phyloP scores from a whole-genome alignment of 2,797 vertebrate genomes.

The Periophthalmus magnuspinnatus region DNA sequence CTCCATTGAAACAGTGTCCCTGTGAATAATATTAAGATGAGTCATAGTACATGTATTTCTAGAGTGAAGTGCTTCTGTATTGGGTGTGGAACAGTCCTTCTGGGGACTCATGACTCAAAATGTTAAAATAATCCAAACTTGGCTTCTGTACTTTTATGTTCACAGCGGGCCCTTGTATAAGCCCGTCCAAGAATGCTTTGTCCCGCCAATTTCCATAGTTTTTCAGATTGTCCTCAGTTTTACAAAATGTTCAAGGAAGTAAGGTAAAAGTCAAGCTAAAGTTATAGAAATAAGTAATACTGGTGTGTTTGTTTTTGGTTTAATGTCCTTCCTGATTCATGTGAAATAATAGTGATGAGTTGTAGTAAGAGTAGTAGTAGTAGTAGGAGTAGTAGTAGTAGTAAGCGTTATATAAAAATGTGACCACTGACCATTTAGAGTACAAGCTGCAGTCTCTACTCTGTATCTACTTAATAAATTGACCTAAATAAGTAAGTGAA shows the following conservation, averaged over 20 bases:
- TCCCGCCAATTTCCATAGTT: background rate
- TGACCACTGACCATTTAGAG: no score
- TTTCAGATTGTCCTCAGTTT: background rate
- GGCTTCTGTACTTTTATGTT: background rate
- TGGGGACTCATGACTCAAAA: conserved; percentile 1
- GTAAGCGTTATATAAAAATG: no score
- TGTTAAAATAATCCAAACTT: background rate
- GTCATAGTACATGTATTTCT: background rate
- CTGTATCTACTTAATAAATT: background rate
- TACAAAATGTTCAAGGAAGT: background rate
- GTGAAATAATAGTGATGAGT: no score
- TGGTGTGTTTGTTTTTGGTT: no score
- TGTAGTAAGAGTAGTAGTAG: no score
- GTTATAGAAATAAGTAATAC: no score
- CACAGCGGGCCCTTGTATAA: background rate
- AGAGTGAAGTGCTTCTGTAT: background rate
- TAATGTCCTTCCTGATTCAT: no score
- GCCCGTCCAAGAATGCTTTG: background rate
- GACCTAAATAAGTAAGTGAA: background rate
- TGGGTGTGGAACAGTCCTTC: background rate
- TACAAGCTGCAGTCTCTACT: no score
- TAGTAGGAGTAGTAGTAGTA: no score
- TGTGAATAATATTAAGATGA: background rate
- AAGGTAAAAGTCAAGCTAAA: background rate
- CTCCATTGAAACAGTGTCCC: background rate